Percentiles rank a stretch among this genome's conserved stretches.
These are phyloP conservation scores for Albula goreensis DNA, from an alignment of 2,113 vertebrate genomes.

Conservation along the genomic window DNA sequence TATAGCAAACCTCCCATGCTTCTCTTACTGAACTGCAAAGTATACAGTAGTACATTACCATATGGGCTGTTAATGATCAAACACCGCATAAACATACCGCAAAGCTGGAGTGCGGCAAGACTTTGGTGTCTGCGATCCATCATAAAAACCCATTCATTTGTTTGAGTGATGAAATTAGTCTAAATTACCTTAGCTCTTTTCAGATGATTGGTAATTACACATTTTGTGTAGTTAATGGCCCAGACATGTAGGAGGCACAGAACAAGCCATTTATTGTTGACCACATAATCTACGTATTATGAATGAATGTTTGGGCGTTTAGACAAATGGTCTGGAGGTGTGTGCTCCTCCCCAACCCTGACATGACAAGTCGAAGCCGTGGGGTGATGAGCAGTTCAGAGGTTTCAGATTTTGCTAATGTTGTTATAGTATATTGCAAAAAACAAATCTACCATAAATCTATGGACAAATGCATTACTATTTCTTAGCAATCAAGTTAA, in stretches of 20 bases:
- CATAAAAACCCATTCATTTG: neutral
- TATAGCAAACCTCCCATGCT: neutral
- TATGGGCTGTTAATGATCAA: neutral
- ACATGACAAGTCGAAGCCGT: neutral
- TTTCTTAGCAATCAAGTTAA: neutral
- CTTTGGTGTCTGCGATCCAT: neutral
- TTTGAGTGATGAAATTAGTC: slow-evolving; percentile 6
- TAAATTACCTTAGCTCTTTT: slow-evolving; percentile 11
- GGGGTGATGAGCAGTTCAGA: neutral
- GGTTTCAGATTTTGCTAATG: neutral
- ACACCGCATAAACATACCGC: neutral
- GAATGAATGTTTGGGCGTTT: slow-evolving; percentile 22
- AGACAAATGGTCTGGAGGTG: neutral
- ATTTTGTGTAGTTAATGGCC: neutral
- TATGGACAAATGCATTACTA: neutral
- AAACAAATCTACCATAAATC: neutral
- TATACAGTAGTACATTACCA: neutral
- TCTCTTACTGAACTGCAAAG: neutral
- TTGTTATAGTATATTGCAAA: neutral
- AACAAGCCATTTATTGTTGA: slow-evolving; percentile 12
- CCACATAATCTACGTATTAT: slow-evolving; percentile 18
- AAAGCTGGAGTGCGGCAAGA: neutral
- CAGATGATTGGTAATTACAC: neutral
- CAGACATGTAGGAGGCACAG: slow-evolving; percentile 2
- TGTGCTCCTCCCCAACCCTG: neutral